Evolutionary conservation across 2,797 vertebrate species (phyloP).

Genomic region (Argentina silus): DNA sequence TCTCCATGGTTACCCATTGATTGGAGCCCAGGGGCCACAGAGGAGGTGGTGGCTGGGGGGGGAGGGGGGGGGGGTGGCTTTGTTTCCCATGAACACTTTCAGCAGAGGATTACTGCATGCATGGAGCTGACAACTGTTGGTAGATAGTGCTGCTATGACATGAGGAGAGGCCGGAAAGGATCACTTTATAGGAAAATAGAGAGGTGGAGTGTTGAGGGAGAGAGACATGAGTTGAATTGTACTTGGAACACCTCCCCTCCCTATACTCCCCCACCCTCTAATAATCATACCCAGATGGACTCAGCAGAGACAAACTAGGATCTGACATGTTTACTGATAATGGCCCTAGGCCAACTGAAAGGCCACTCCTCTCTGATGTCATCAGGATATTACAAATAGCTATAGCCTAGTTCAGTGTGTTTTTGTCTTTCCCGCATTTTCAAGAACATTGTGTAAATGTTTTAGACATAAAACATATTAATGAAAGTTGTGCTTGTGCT

Average conservation of each 20-base stretch:
- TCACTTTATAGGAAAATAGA: background rate
- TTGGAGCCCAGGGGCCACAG: background rate
- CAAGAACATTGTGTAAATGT: background rate
- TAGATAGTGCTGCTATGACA: background rate
- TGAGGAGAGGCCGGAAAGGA: background rate
- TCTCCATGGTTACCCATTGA: background rate
- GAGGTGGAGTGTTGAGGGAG: background rate
- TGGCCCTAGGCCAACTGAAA: background rate
- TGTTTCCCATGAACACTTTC: background rate
- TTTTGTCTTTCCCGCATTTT: constrained; percentile 1
- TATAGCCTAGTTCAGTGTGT: background rate
- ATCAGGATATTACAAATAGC: background rate
- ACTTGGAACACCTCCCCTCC: background rate
- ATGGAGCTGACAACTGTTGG: background rate
- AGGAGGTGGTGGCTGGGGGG: background rate
- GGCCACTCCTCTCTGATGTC: background rate
- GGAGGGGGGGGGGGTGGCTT: background rate
- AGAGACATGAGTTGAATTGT: background rate
- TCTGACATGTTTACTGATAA: constrained; percentile 22
- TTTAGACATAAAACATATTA: background rate
- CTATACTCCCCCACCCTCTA: background rate
- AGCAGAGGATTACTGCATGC: background rate
- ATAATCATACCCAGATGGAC: constrained; percentile 17
- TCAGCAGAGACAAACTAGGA: background rate
- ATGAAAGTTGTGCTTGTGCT: no score